Evolutionary conservation across 2,797 vertebrate species (phyloP).

Genomic region (Myotis findleyi): DNA sequence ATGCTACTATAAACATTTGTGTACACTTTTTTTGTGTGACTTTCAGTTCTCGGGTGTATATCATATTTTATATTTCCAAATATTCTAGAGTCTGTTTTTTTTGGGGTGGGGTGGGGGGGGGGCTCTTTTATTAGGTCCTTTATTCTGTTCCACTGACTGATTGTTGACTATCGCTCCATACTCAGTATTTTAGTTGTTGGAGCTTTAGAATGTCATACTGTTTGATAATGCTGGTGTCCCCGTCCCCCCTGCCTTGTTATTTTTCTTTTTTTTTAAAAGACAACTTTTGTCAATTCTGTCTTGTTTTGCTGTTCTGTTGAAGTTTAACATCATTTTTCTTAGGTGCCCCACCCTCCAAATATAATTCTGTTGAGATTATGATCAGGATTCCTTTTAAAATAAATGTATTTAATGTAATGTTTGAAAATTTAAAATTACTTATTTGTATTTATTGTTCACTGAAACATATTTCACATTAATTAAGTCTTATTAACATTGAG

Average conservation of each 20-base stretch:
- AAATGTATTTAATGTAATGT: not conserved
- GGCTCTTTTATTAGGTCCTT: not conserved
- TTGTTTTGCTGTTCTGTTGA: slow-evolving; percentile 44
- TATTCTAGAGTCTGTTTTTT: not conserved
- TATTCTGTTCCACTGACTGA: not conserved
- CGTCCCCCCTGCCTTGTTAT: not conserved
- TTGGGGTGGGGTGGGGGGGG: too few relatives aligned
- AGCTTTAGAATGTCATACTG: not conserved
- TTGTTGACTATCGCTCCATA: not conserved
- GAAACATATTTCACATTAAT: slow-evolving; percentile 42
- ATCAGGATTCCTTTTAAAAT: not conserved
- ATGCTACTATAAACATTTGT: not conserved
- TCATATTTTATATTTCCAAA: slow-evolving; percentile 40
- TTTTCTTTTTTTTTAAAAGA: not conserved
- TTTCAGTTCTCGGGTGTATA: slow-evolving; percentile 43
- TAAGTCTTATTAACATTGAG: not conserved
- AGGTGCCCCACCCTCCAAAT: not conserved
- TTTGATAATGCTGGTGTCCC: not conserved
- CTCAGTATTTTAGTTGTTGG: slow-evolving; percentile 24
- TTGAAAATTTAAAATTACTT: slow-evolving; percentile 24
- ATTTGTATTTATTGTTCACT: slow-evolving; percentile 43
- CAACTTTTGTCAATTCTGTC: not conserved
- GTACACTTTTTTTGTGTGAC: not conserved
- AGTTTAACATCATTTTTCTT: not conserved
- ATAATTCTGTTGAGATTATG: slow-evolving; percentile 45